These are phyloP conservation scores for Panagrolaimus sp. DNA, from an alignment of 1,140 invertebrate genomes.

Conservation along the genomic window DNA sequence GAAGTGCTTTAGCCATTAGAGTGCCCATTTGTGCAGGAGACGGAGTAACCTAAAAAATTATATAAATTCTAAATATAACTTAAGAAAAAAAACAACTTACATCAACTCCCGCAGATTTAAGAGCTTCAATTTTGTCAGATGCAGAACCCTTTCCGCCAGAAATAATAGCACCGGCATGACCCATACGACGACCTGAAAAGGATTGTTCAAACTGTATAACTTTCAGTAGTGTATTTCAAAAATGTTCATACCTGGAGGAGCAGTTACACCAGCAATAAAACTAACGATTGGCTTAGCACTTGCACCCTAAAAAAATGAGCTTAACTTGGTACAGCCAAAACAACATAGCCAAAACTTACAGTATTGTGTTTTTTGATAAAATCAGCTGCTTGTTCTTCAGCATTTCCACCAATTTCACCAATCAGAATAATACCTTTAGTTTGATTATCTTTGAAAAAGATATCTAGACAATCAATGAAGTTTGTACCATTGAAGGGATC, in stretches of 20 bases:
- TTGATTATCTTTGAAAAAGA: slow-evolving; percentile 83
- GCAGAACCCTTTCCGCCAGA: slow-evolving; percentile 94
- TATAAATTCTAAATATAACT: no score
- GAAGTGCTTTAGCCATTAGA: slow-evolving; percentile 39
- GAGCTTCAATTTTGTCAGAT: slow-evolving; percentile 90
- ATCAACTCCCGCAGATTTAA: slow-evolving; percentile 64
- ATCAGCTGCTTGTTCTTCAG: slow-evolving; percentile 90
- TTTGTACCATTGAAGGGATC: slow-evolving; percentile 99
- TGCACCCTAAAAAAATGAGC: slow-evolving; percentile 64
- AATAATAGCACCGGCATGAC: slow-evolving; percentile 96
- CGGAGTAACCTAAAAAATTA: slow-evolving; percentile 37
- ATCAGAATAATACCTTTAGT: slow-evolving; percentile 93
- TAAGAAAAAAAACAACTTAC: neutral
- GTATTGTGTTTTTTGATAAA: slow-evolving; percentile 83
- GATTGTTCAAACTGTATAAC: no score
- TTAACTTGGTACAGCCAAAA: neutral
- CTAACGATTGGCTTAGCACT: slow-evolving; percentile 95
- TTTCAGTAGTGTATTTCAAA: no score
- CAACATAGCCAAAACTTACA: slow-evolving; percentile 19
- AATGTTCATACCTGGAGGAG: slow-evolving; percentile 68
- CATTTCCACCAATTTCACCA: slow-evolving; percentile 95
- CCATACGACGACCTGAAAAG: slow-evolving; percentile 80
- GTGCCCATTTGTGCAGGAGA: slow-evolving; percentile 45
- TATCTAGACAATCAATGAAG: slow-evolving; percentile 95
- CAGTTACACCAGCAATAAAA: slow-evolving; percentile 93